Conservation (phyloP, 64 coral and sea anemone species). For the Dendronephthya gigantea region DNA sequence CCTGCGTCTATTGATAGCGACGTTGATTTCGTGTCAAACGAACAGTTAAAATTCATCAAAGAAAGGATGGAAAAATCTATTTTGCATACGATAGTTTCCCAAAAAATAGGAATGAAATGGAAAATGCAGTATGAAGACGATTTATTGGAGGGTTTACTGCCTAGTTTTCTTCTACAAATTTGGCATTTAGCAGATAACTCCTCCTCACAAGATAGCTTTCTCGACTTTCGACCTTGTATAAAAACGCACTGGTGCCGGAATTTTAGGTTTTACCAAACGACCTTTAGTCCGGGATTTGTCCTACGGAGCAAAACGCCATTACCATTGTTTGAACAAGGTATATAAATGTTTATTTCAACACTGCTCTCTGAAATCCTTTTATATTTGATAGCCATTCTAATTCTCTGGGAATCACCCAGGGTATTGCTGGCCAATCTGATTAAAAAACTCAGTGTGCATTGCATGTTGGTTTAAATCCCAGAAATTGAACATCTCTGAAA, state of each 20-base stretch:
- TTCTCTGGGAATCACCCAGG: background rate
- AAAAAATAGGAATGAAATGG: background rate
- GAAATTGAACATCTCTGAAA: too few relatives aligned
- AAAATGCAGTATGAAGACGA: slow-evolving; percentile 3
- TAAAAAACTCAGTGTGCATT: too few relatives aligned
- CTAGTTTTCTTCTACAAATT: background rate
- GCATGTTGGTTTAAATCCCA: too few relatives aligned
- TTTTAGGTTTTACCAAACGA: slow-evolving; percentile 78
- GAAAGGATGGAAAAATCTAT: background rate
- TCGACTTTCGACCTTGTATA: background rate
- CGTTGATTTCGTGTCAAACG: background rate
- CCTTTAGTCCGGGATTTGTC: slow-evolving; percentile 46
- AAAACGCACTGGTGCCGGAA: background rate
- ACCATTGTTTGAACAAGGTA: slow-evolving; percentile 45
- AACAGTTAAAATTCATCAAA: background rate
- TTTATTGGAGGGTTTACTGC: background rate
- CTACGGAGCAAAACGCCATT: slow-evolving; percentile 37
- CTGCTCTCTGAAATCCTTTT: too few relatives aligned
- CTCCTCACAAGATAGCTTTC: background rate
- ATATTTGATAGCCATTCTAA: too few relatives aligned
- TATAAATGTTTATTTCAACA: too few relatives aligned
- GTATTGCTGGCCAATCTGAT: too few relatives aligned
- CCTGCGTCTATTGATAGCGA: background rate
- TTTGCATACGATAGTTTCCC: background rate
- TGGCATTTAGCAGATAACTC: background rate